These are phyloP conservation scores for Cheiracanthium punctorium DNA, from an alignment of 2,888 invertebrate species.

Conservation along the genomic window DNA sequence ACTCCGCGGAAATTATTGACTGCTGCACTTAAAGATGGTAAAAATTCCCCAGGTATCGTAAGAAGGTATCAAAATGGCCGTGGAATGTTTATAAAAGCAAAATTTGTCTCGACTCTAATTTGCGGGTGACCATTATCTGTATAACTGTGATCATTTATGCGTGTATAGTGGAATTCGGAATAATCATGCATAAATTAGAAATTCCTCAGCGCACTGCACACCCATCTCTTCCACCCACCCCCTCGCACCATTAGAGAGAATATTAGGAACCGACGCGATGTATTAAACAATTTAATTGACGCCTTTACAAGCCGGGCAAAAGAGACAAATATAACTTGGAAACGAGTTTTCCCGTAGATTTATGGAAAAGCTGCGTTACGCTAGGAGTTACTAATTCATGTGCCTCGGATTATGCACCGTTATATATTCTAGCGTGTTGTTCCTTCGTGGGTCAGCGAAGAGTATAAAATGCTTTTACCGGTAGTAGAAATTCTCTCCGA, in stretches of 20 bases:
- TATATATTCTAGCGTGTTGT: slow-evolving; percentile 32
- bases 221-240: slow-evolving; percentile 3
- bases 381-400: slow-evolving; percentile 45
- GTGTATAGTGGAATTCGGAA: slow-evolving; percentile 46
- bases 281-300: slow-evolving; percentile 62
- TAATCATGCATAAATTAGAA: slow-evolving; percentile 56
- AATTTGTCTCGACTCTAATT: slow-evolving; percentile 17
- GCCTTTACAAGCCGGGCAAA: slow-evolving; percentile 26
- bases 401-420: slow-evolving; percentile 28
- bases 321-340: slow-evolving; percentile 36
- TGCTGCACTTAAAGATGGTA: background rate
- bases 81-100: background rate
- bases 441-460: background rate
- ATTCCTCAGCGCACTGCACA: slow-evolving; percentile 34
- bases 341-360: slow-evolving; percentile 35
- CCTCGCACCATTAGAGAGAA: slow-evolving; percentile 11
- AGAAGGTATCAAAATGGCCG: background rate
- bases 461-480: slow-evolving; percentile 1
- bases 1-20: background rate
- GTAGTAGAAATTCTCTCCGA: background rate
- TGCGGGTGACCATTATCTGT: slow-evolving; percentile 9
- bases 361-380: slow-evolving; percentile 21
- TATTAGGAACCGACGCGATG: slow-evolving; percentile 13
- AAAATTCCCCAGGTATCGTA: background rate
- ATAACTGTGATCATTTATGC: slow-evolving; percentile 23